Conservation (phyloP, 35 echinoderm and acorn worm species). For the Patiria miniata region DNA sequence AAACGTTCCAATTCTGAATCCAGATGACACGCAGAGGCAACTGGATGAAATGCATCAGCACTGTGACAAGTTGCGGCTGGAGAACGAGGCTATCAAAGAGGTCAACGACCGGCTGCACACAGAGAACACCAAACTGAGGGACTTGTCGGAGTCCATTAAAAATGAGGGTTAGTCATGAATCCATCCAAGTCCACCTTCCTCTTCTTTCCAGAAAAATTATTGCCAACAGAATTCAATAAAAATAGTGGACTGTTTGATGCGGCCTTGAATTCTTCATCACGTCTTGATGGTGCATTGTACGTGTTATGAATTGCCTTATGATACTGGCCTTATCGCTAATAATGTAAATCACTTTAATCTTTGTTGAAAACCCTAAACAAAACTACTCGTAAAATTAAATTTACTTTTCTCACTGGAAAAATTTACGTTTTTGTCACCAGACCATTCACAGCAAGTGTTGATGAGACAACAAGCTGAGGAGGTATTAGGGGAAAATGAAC, state of each 20-base stretch:
- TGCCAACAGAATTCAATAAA: no score
- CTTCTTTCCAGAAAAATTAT: not conserved
- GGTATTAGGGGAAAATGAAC: constrained; percentile 80
- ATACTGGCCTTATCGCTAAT: no score
- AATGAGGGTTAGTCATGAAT: constrained; percentile 48
- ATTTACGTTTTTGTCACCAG: not conserved
- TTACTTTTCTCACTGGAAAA: no score
- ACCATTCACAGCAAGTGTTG: constrained; percentile 35
- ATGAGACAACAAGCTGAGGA: constrained; percentile 70
- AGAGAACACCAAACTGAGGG: constrained; percentile 71
- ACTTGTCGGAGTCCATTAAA: constrained; percentile 39
- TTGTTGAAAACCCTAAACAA: no score
- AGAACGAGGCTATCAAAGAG: constrained; percentile 71
- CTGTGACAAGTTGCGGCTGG: constrained; percentile 69
- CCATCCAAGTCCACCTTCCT: not conserved
- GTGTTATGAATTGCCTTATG: no score
- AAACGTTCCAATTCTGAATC: not conserved
- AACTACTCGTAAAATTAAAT: no score
- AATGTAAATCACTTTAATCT: no score
- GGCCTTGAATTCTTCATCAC: no score
- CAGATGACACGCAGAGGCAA: constrained; percentile 20
- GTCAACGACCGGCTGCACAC: constrained; percentile 71
- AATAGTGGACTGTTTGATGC: no score
- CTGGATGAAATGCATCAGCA: constrained; percentile 40
- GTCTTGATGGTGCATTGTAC: no score